Evolutionary conservation across 2,888 invertebrate species (phyloP).

Genomic region (Gnatocerus cornutus): DNA sequence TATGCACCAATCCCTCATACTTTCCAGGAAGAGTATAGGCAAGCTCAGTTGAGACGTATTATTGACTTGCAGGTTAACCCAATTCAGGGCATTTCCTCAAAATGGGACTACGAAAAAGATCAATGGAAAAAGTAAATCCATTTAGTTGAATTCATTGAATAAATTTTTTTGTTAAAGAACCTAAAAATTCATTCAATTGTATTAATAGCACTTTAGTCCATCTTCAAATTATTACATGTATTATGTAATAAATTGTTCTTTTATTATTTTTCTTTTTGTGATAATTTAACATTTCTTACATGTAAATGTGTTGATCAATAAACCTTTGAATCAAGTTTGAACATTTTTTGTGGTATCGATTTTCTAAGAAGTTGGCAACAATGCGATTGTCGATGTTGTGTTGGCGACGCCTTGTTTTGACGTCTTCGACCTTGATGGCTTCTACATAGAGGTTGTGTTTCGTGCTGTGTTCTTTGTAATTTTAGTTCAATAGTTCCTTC

Average conservation of each 20-base stretch:
- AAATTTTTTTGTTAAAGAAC: constrained; percentile 37
- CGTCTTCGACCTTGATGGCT: constrained; percentile 44
- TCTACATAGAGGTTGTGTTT: constrained; percentile 34
- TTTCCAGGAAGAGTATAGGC: constrained; percentile 75
- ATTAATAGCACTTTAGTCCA: constrained; percentile 28
- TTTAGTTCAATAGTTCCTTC: constrained; percentile 40
- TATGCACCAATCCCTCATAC: constrained; percentile 71
- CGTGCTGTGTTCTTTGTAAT: constrained; percentile 47
- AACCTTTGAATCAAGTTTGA: not conserved
- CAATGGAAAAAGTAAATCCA: constrained; percentile 76
- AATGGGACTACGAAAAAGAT: constrained; percentile 83
- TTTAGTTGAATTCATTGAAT: constrained; percentile 48
- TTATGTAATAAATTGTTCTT: constrained; percentile 39
- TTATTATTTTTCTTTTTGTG: constrained; percentile 31
- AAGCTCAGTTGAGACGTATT: constrained; percentile 76
- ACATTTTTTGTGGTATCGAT: constrained; percentile 7
- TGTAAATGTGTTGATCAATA: constrained; percentile 23
- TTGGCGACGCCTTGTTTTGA: constrained; percentile 43
- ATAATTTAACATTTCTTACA: constrained; percentile 30
- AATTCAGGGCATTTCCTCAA: constrained; percentile 76
- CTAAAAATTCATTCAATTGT: constrained; percentile 31
- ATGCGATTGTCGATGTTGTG: constrained; percentile 6
- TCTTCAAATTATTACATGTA: constrained; percentile 24
- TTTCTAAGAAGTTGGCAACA: constrained; percentile 20
- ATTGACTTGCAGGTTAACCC: constrained; percentile 75